Evolutionary conservation across 2,113 vertebrate genomes (phyloP), one percentile per base, ranked within the genome.

Genomic region (Antigone vipio): DNA sequence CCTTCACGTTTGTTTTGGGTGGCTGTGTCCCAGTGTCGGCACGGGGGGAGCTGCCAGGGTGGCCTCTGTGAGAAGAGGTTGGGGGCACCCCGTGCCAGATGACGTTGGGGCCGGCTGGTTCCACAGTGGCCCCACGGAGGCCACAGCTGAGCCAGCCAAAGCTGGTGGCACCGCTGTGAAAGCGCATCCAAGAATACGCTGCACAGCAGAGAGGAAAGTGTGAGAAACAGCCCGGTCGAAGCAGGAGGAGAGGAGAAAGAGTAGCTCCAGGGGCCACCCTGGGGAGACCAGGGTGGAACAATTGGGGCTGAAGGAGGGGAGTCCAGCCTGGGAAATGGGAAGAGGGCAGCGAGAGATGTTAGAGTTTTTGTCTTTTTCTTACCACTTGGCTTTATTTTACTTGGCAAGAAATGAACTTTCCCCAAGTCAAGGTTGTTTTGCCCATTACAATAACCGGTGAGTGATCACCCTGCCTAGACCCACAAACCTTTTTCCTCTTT

Each of bases 101-200:
- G 13, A 1, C 2, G 49, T 1, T 58, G 63, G 9, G 15, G 18
- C 17, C 30, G 15, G 11, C 16, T 40, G 19, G 13, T 13, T 83
- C 29, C 45, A n/a, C 29, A 15, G 40, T 0, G 0, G 23, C n/a
- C 29, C 23, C 6, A 4, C 1, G 0, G 58, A 63, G 45, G 7
- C 20, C 67, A 8, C 24, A 30, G 68, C n/a, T 45, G 50, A 50
- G 60, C 23, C 49, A 68, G 74, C 5, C 44, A 3, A 45, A 47
- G 60, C 40, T 53, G 47, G 6, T 8, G 10, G 47, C 35, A 72
- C 47, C 12, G 29, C 52, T 11, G 14, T 9, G 49, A 40, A 47
- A 49, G 38, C 4, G 12, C 1, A 15, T 15, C 34, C 20, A 21
- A 30, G 32, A 38, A 91, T 44, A 5, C 10, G 10, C 6, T 15